These are phyloP conservation scores for Mesocricetus auratus DNA, from an alignment of 2,113 vertebrate genomes.

Conservation along the genomic window DNA sequence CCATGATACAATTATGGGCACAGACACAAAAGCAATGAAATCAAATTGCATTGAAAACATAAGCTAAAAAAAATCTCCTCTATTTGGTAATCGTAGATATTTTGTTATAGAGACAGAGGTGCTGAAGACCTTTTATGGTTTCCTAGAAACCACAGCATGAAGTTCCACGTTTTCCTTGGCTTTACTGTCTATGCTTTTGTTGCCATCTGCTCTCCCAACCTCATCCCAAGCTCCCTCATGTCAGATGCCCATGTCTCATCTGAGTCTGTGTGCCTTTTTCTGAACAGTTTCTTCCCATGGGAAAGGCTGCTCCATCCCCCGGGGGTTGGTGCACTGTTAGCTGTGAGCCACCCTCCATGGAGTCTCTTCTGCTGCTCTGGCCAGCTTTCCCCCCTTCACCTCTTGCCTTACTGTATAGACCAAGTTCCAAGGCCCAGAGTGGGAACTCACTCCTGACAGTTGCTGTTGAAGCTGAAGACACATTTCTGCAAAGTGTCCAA, in stretches of 20 bases:
- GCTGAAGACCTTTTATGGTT: background rate
- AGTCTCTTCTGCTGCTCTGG: background rate
- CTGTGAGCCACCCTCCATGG: background rate
- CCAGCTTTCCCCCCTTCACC: no score
- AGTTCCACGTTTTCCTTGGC: background rate
- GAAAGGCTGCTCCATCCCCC: background rate
- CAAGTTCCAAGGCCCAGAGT: background rate
- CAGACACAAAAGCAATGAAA: background rate
- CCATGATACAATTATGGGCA: background rate
- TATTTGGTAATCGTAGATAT: background rate
- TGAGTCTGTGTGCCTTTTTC: background rate
- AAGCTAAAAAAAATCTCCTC: background rate
- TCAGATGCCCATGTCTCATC: background rate
- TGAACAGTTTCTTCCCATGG: background rate
- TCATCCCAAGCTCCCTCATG: background rate
- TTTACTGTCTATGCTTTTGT: background rate
- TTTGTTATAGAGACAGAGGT: background rate
- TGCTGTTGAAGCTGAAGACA: constrained; percentile 90
- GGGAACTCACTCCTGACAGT: constrained; percentile 92
- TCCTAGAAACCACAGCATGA: background rate
- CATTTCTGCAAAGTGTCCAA: constrained; percentile 90
- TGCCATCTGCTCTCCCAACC: no score
- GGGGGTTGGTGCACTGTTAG: background rate
- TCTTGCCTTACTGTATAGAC: background rate
- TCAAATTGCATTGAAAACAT: no score